A percentile compares a stretch with the other conserved stretches of the same genome.
Evolutionary conservation across 2,888 invertebrate species (phyloP).

Genomic region (Ochropleura leucogaster): DNA sequence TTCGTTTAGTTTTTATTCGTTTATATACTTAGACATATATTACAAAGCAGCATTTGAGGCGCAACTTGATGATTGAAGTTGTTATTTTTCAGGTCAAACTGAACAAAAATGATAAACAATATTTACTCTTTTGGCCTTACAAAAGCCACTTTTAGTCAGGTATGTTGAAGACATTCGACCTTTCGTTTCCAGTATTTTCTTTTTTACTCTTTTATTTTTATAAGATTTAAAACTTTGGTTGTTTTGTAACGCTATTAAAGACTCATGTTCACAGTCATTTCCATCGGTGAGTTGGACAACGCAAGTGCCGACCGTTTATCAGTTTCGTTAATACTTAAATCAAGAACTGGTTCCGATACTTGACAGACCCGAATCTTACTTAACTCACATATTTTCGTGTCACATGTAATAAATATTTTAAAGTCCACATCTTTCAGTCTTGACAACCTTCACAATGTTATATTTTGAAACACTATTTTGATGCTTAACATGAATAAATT

Average conservation of each 20-base stretch:
- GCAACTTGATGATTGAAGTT: background rate
- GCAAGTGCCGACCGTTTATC: constrained; percentile 58
- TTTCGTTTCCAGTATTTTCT: background rate
- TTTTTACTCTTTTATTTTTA: background rate
- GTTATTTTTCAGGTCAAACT: background rate
- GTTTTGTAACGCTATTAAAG: constrained; percentile 6
- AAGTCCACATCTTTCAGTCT: constrained; percentile 79
- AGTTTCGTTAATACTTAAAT: constrained; percentile 60
- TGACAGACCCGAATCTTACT: constrained; percentile 70
- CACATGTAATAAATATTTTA: constrained; percentile 76
- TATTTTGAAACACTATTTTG: constrained; percentile 75
- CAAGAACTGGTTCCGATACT: constrained; percentile 72
- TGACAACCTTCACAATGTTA: constrained; percentile 74
- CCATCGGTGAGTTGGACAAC: constrained; percentile 44
- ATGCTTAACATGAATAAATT: constrained; percentile 63
- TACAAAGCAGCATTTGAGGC: too few relatives aligned
- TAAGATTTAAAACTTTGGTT: constrained; percentile 4
- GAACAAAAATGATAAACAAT: too few relatives aligned
- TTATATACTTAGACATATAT: too few relatives aligned
- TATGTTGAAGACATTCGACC: background rate
- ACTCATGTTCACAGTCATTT: constrained; percentile 1
- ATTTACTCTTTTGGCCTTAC: too few relatives aligned
- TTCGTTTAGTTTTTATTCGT: too few relatives aligned
- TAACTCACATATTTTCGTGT: constrained; percentile 74
- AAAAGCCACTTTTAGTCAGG: background rate